phyloP scores from a whole-genome alignment of 2,113 vertebrate species.

The Salvelinus fontinalis region DNA sequence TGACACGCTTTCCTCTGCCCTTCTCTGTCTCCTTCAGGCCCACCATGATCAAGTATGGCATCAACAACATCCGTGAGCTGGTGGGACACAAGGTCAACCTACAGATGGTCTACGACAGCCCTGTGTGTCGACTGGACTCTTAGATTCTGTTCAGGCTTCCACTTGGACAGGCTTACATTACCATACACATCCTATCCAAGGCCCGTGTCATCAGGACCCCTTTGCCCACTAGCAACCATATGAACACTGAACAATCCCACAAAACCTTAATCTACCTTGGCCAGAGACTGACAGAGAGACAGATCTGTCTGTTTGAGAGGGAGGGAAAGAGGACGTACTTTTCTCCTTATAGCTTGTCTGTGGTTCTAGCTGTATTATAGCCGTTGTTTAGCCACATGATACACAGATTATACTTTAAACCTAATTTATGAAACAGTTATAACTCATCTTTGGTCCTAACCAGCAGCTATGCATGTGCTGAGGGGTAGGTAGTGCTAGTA shows the following conservation, averaged over 20 bases:
- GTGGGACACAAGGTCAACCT: conserved; percentile 95
- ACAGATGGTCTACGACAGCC: conserved; percentile 95
- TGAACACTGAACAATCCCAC: conserved; percentile 5
- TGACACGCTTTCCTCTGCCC: background rate
- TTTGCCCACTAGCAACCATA: background rate
- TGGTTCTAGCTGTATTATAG: background rate
- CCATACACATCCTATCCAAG: background rate
- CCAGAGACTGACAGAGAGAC: background rate
- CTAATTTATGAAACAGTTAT: conserved; percentile 7
- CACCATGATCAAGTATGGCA: conserved; percentile 95
- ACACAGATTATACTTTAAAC: background rate
- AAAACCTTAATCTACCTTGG: background rate
- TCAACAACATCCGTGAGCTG: conserved; percentile 89
- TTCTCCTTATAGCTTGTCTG: background rate
- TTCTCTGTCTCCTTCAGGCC: conserved; percentile 73
- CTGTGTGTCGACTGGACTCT: conserved; percentile 84
- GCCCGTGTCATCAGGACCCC: background rate
- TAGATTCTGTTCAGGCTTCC: conserved; percentile 37
- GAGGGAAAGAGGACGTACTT: background rate
- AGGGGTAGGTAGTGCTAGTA: background rate
- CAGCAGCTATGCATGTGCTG: background rate
- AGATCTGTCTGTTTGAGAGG: background rate
- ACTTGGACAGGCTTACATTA: conserved; percentile 19
- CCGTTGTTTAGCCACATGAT: background rate
- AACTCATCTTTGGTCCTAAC: background rate